Evolutionary conservation across 2,888 invertebrate species (phyloP).

Genomic region (Aphidius colemani): DNA sequence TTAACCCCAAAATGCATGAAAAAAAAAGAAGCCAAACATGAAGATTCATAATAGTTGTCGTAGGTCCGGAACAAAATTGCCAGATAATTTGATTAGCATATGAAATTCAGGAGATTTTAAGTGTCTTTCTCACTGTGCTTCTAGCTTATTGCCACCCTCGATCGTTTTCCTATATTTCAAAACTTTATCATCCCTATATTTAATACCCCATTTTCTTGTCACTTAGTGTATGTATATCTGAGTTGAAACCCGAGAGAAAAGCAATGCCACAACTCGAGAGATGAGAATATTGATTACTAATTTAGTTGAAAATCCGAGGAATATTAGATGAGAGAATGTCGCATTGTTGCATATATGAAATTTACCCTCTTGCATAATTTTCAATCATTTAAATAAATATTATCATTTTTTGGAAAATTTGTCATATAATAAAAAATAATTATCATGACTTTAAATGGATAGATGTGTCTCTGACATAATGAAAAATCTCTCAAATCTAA

Average conservation of each 20-base stretch:
- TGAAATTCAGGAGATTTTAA: neutral
- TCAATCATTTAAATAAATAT: neutral
- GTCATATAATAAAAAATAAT: no score
- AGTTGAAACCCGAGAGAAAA: no score
- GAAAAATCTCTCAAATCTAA: no score
- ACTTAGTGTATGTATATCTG: slow-evolving; percentile 9
- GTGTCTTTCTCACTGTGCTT: no score
- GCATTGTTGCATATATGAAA: neutral
- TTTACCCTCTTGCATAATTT: no score
- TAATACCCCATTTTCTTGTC: slow-evolving; percentile 17
- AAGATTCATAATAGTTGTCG: slow-evolving; percentile 34
- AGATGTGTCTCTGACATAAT: no score
- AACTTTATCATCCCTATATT: neutral
- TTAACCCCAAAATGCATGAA: slow-evolving; percentile 15
- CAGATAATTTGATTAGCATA: slow-evolving; percentile 34
- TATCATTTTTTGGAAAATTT: neutral
- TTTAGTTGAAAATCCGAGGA: slow-evolving; percentile 15
- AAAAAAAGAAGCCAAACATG: no score
- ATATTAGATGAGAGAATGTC: slow-evolving; percentile 26
- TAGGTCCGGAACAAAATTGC: slow-evolving; percentile 43
- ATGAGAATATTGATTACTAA: slow-evolving; percentile 19
- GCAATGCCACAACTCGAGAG: slow-evolving; percentile 13
- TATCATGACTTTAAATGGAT: no score
- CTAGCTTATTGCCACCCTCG: neutral
- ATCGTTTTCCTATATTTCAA: slow-evolving; percentile 17